A percentile compares a stretch with the other conserved stretches of the same genome.
phyloP scores from a whole-genome alignment of 1,140 invertebrate species.

The Brachionus manjavacas region DNA sequence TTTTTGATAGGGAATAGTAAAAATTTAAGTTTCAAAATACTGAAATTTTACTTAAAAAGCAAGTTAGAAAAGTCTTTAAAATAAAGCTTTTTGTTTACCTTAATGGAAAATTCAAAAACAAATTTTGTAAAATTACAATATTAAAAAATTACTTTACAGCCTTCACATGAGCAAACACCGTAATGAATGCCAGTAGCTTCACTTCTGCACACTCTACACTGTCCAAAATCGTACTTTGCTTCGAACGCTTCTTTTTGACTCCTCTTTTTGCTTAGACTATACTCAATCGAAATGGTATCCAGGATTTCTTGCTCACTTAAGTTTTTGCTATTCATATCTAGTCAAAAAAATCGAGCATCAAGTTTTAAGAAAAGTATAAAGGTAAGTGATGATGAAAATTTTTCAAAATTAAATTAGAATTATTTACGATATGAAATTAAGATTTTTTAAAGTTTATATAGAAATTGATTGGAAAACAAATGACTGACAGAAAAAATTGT shows the following conservation, averaged over 20 bases:
- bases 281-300: neutral
- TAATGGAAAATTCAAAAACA: no score
- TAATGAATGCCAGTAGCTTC: conserved; percentile 98
- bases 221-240: neutral
- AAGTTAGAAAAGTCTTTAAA: no score
- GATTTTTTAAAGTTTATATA: no score
- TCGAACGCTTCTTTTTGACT: neutral
- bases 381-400: neutral
- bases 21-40: no score
- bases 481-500: no score
- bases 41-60: no score
- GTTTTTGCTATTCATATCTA: neutral
- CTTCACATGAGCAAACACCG: conserved; percentile 98
- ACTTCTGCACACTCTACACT: conserved; percentile 75
- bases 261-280: neutral
- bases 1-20: no score
- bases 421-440: no score
- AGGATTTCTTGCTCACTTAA: neutral
- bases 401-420: neutral
- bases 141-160: conserved; percentile 72
- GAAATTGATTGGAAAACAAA: no score
- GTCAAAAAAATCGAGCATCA: neutral
- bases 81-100: no score
- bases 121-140: no score
- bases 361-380: neutral